Percentiles rank a stretch among this genome's conserved stretches.
Conservation (phyloP, 2,113 vertebrate genomes). For the Aplodontia rufa region DNA sequence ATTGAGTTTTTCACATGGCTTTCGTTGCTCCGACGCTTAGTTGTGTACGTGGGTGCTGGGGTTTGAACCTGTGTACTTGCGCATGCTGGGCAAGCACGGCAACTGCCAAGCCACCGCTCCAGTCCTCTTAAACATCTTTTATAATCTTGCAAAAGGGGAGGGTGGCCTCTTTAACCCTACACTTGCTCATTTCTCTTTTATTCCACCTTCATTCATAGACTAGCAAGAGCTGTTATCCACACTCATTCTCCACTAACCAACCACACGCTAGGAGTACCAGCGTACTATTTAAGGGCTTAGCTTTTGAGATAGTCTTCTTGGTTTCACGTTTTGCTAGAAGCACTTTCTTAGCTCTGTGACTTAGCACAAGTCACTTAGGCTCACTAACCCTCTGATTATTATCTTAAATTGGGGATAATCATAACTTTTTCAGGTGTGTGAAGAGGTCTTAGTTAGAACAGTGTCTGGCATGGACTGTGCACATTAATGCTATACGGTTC, state of each 20-base stretch:
- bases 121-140: not conserved
- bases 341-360: not conserved
- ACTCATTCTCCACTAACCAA: not conserved
- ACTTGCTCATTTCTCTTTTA: not conserved
- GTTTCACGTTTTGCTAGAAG: not conserved
- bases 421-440: not conserved
- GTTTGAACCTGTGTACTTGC: too few relatives aligned
- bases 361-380: not conserved
- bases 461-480: not conserved
- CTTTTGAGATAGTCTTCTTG: not conserved
- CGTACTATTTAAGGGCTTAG: not conserved
- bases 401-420: not conserved
- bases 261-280: not conserved
- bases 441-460: not conserved
- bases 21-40: too few relatives aligned
- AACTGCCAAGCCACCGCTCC: too few relatives aligned
- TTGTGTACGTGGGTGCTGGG: too few relatives aligned
- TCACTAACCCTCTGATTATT: not conserved
- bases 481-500: not conserved
- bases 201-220: not conserved
- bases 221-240: not conserved
- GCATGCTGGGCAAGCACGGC: too few relatives aligned
- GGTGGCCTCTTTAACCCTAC: not conserved
- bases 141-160: not conserved
- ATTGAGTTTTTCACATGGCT: too few relatives aligned